Base-by-base conservation (phyloP, 2,797 vertebrate genomes). In the Philypnodon macrostomus region DNA sequence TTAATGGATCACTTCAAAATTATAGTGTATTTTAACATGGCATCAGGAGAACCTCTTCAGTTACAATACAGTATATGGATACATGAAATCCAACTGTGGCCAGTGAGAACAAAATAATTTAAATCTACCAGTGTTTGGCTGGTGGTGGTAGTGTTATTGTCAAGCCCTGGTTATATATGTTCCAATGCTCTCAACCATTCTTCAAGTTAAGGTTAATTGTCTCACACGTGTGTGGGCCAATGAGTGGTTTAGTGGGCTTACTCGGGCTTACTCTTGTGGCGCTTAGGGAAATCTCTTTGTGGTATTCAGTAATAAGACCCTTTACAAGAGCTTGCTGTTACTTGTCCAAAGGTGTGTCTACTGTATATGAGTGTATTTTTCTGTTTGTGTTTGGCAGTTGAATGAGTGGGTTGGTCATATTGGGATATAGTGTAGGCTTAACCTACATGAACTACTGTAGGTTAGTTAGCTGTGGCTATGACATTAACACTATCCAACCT, bases 311-410 rank as follows among this genome's bases (percentile, higher is more conserved):
- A 66, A 75, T 72, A 55, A 76, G 57, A 70, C 60, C 17, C 47
- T 70, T 55, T 58, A 19, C 36, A 67, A 34, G 41, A 73, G 42
- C 77, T 67, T 80, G 76, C 58, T 71, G 63, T 57, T 69, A 65
- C 77, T 72, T 81, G 76, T 82, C 63, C 23, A 42, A 54, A 76
- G 47, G 71, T 76, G 73, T 81, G 74, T 83, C 54, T 55, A 30
- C 52, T 59, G 49, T 60, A 29, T 63, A 16, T 59, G 24, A 59
- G 14, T 53, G 21, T 58, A 47, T 51, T 4, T 60, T 24, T 67
- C 8, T 61, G 44, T 58, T 39, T 60, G 35, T 62, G 48, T 45
- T 53, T 33, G 15, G 39, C 39, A 44, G 47, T 41, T 12, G 15
- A 51, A 75, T 63, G 42, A 34, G 14, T 10, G 37, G 18, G 2